A percentile compares a stretch with the other conserved stretches of the same genome.
Conservation (phyloP, 2,113 vertebrate species). For the Carettochelys insculpta region DNA sequence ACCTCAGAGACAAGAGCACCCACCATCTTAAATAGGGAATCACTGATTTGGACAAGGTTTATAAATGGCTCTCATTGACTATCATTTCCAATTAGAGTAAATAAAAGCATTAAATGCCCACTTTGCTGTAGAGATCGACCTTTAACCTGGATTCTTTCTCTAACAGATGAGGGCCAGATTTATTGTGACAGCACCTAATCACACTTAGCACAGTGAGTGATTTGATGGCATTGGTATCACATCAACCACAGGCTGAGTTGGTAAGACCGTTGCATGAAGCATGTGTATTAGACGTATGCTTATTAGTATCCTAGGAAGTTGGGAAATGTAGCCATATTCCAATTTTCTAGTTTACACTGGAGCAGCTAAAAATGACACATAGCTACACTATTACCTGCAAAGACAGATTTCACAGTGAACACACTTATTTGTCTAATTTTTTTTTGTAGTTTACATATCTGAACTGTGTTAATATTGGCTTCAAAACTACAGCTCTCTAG, state of each 20-base stretch:
- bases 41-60: constrained; percentile 75
- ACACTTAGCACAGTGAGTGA: constrained; percentile 67
- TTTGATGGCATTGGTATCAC: constrained; percentile 42
- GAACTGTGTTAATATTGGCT: constrained; percentile 67
- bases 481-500: not conserved
- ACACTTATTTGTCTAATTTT: constrained; percentile 40
- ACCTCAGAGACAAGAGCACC: constrained; percentile 40
- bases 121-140: constrained; percentile 76
- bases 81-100: constrained; percentile 81
- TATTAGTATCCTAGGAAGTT: constrained; percentile 54
- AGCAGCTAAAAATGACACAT: constrained; percentile 45
- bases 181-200: constrained; percentile 83
- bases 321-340: constrained; percentile 62
- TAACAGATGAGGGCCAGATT: constrained; percentile 84
- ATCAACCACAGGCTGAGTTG: constrained; percentile 31
- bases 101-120: constrained; percentile 79
- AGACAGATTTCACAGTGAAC: constrained; percentile 46
- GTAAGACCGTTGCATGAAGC: constrained; percentile 40
- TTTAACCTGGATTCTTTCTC: constrained; percentile 69
- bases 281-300: constrained; percentile 45
- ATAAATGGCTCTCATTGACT: constrained; percentile 78
- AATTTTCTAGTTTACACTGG: constrained; percentile 58
- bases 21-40: constrained; percentile 78
- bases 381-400: constrained; percentile 41
- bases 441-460: constrained; percentile 50